Evolutionary conservation across 1,140 invertebrate species (phyloP), one percentile per base, ranked within the genome.

Genomic region (Rhopalosiphum maidis): DNA sequence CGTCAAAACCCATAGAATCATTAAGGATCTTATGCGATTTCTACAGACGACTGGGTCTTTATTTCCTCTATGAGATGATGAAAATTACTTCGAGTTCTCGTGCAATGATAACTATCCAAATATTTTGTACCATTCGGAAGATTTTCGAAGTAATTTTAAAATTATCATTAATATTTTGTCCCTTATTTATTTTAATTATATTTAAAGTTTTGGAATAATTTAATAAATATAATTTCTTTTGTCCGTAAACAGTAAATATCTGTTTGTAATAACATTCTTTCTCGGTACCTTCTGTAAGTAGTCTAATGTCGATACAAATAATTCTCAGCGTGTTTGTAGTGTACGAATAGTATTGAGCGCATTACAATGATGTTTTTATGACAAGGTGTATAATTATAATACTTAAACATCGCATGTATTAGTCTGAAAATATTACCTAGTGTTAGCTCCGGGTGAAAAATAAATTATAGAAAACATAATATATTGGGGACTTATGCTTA

Each of bases 401-500:
- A 77, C n/a, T n/a, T 77, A 35, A n/a, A 5, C 60, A 77, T 77
- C 60, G 15, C n/a, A n/a, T 77, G 60, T n/a, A 35, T 23, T 35
- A n/a, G 60, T 77, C 60, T n/a, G 60, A 77, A 77, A 77, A 77
- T 35, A 77, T 77, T 77, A 35, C 60, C n/a, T 11, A 6, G 60
- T 5, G 60, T 77, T 35, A 15, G 60, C 60, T 77, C 15, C n/a
- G 60, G 60, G 60, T 23, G n/a, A 77, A 77, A 77, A 77, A 77
- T 77, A 35, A 77, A 77, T 77, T 77, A 77, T n/a, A 77, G 60
- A 77, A 77, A 77, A 77, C 60, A 77, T 77, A 77, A 77, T 77
- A 77, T 68, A 77, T 77, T 77, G 60, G 15, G 30, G 60, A 77
- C 60, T 77, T 77, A 35, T 15, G 60, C 60, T 77, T 2, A n/a